Base-by-base conservation (phyloP, 64 coral and sea anemone genomes). In the Stylophora pistillata region DNA sequence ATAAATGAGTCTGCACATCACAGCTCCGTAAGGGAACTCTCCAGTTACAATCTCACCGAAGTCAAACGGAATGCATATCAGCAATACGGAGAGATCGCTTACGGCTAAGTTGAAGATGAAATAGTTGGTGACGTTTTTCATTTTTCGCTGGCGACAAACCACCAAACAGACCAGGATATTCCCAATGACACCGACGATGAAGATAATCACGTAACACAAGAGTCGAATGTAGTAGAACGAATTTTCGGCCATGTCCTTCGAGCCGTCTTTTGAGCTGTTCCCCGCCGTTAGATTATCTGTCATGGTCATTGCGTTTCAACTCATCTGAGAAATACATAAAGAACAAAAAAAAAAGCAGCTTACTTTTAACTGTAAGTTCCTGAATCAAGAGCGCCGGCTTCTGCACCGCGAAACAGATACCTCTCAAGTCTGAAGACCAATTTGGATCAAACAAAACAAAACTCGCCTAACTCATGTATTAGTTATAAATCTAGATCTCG, bases 21-120 rank as follows among this genome's bases (percentile, higher is more conserved):
- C 77, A 3, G 80, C 87, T 0, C 95, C 95, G 25, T 97, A 97
- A 15, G 95, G 95, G 72, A 91, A 97, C 21, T 89, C 85, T 16
- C 70, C 55, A 2, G 91, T 97, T 9, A 97, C 34, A 61, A 93
- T 92, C 61, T 97, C 95, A 0, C 95, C 95, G 33, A 97, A 93
- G 76, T 97, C 95, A 74, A 97, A 97, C 0, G 95, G 95, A 54
- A 97, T 97, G 31, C 95, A 97, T n/a, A 97, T 97, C 32, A 97
- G 74, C 9, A 97, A 58, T 7, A 97, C 95, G 0, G 91, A 86
- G 4, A 97, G 32, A 29, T 97, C 95, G 4, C 87, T 88, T 23
- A 89, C 91, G 13, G 95, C 95, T 32, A 97, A 47, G 64, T 97
- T 97, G 5, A 97, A 91, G 30, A 97, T 97, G 75, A 97, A 97